These are phyloP conservation scores for Microcebus jonahi DNA, from an alignment of 2,113 vertebrate species.

Conservation along the genomic window DNA sequence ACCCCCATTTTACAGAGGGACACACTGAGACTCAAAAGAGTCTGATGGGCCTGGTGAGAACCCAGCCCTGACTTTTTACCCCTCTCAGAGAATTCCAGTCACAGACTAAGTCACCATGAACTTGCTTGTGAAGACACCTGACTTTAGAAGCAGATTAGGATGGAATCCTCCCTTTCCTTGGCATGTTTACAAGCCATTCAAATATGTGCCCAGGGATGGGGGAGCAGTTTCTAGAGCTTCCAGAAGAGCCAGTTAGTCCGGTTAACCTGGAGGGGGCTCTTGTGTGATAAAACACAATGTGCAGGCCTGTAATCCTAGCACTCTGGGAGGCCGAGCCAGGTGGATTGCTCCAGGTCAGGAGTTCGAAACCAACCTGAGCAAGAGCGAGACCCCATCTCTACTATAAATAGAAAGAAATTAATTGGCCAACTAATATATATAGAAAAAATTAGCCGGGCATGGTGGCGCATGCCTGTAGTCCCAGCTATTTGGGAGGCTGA, in stretches of 20 bases:
- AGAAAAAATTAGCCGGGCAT: no score
- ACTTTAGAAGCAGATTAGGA: not conserved
- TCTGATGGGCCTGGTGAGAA: not conserved
- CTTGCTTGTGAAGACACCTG: not conserved
- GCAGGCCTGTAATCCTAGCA: no score
- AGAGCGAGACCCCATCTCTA: no score
- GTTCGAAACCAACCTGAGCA: no score
- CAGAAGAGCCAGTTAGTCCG: constrained; percentile 18
- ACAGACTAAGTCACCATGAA: not conserved
- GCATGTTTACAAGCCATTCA: not conserved
- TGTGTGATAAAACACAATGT: not conserved
- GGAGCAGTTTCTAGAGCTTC: not conserved
- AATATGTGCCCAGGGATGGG: not conserved
- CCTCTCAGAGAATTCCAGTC: not conserved
- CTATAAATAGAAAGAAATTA: no score
- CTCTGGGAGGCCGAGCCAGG: no score
- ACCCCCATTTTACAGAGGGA: not conserved
- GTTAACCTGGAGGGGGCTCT: not conserved
- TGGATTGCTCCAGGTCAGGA: no score
- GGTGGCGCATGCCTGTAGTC: no score
- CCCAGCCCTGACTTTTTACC: not conserved
- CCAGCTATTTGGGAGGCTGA: no score
- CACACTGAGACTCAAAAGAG: not conserved
- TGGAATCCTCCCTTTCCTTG: not conserved
- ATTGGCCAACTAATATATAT: no score